phyloP scores from a whole-genome alignment of 2,797 vertebrate genomes.

The Channallabes apus region DNA sequence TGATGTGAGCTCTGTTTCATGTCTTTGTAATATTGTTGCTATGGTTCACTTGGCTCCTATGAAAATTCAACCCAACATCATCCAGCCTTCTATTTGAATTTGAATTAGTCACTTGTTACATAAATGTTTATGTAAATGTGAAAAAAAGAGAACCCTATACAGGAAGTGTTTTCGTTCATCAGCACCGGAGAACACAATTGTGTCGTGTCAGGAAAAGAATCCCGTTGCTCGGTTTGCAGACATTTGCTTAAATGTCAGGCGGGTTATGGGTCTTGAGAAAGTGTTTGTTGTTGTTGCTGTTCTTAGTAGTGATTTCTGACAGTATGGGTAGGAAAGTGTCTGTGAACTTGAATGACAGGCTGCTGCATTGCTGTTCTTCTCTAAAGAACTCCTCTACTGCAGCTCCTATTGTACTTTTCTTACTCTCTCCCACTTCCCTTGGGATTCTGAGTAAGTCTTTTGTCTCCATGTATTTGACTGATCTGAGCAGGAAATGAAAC shows the following conservation, averaged over 20 bases:
- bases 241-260: constrained; percentile 17
- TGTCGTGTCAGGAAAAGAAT: not conserved
- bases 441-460: not conserved
- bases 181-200: not conserved
- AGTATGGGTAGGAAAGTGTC: not conserved
- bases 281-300: not conserved
- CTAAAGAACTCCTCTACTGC: not conserved
- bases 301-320: not conserved
- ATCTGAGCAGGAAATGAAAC: not conserved
- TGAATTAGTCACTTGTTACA: not conserved
- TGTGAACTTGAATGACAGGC: constrained; percentile 6
- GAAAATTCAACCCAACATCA: not conserved
- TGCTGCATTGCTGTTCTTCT: not conserved
- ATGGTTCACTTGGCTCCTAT: not conserved
- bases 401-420: not conserved
- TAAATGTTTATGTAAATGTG: not conserved
- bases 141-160: not conserved
- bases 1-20: not conserved
- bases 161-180: not conserved
- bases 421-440: not conserved
- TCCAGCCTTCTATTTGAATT: not conserved
- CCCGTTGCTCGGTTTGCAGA: not conserved
- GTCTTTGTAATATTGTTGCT: not conserved
- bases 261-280: not conserved
- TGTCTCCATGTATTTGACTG: not conserved